These are phyloP conservation scores for Melanotaenia parkinsoni DNA, from an alignment of 2,797 vertebrate species.

Conservation along the genomic window DNA sequence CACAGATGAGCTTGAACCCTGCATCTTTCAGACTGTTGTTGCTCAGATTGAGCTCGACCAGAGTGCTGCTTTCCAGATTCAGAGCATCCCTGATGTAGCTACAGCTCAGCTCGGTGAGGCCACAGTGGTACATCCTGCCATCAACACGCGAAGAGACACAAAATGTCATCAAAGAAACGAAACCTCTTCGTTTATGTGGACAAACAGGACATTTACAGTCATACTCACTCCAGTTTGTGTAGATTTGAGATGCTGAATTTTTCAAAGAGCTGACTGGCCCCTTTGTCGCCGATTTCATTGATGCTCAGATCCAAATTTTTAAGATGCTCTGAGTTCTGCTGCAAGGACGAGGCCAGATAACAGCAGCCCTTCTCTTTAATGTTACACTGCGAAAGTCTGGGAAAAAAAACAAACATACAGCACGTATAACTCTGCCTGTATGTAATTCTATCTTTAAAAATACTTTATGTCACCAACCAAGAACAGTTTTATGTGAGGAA, in stretches of 20 bases:
- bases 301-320: constrained; percentile 58
- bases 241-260: constrained; percentile 38
- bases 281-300: constrained; percentile 53
- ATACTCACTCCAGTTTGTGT: constrained; percentile 60
- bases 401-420: background rate
- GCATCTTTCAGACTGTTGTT: constrained; percentile 45
- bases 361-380: constrained; percentile 33
- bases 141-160: rapidly evolving
- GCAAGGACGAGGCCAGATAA: constrained; percentile 46
- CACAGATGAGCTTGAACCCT: constrained; percentile 40
- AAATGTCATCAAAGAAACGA: background rate
- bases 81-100: constrained; percentile 29
- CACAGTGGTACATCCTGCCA: constrained; percentile 57
- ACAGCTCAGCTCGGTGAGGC: constrained; percentile 49
- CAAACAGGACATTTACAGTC: background rate
- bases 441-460: background rate
- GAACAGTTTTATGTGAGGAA: background rate
- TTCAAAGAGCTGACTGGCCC: constrained; percentile 35
- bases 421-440: too few relatives aligned
- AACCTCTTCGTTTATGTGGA: background rate
- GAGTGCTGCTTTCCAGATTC: constrained; percentile 15
- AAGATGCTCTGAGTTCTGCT: constrained; percentile 13
- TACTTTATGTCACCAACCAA: background rate
- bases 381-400: constrained; percentile 62
- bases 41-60: constrained; percentile 59